A percentile compares a stretch with the other conserved stretches of the same genome.
phyloP scores from a whole-genome alignment of 2,113 vertebrate species.

The Seriola dumerili region DNA sequence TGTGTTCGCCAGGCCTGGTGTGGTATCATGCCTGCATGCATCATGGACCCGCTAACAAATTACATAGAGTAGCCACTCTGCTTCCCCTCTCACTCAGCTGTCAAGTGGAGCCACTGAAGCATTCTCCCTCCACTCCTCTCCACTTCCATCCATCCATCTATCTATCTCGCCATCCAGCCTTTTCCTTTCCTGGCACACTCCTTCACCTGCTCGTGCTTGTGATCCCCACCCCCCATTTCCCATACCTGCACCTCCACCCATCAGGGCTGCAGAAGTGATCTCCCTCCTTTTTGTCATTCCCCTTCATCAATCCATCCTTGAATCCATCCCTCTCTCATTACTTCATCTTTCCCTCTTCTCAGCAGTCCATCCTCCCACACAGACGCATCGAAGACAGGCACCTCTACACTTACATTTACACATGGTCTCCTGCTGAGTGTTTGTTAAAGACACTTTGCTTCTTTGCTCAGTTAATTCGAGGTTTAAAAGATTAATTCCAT shows the following conservation, averaged over 20 bases:
- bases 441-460: neutral
- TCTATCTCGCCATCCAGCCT: slow-evolving; percentile 48
- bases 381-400: neutral
- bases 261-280: slow-evolving; percentile 49
- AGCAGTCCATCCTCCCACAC: slow-evolving; percentile 23
- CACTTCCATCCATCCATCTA: slow-evolving; percentile 61
- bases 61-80: slow-evolving; percentile 83
- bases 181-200: slow-evolving; percentile 35
- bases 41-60: slow-evolving; percentile 83
- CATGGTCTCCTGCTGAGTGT: neutral
- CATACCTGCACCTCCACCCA: slow-evolving; percentile 49
- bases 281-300: slow-evolving; percentile 39
- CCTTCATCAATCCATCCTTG: slow-evolving; percentile 47
- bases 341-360: slow-evolving; percentile 11
- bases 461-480: neutral
- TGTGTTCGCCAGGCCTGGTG: slow-evolving; percentile 63
- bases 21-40: slow-evolving; percentile 81
- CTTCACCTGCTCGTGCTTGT: slow-evolving; percentile 26
- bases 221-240: slow-evolving; percentile 29
- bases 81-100: slow-evolving; percentile 84
- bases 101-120: slow-evolving; percentile 83
- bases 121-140: slow-evolving; percentile 69
- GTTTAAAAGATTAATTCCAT: neutral
- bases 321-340: slow-evolving; percentile 45
- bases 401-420: neutral